Base-by-base conservation (phyloP, 23 tunicate genomes). In the Ascidia mentula region DNA sequence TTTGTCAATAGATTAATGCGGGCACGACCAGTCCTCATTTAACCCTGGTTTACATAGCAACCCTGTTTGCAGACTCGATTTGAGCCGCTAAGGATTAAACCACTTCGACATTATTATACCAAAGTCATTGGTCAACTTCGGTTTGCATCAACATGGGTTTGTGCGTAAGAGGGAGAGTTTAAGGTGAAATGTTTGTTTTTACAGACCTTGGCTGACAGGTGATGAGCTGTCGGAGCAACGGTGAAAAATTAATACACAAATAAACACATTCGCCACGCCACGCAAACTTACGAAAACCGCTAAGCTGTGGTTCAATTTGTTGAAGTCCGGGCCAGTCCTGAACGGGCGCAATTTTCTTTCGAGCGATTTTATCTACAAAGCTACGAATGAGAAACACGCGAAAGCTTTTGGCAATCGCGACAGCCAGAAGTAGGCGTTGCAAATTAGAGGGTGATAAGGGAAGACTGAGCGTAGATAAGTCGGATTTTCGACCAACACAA, bases 401-500 rank as follows among this genome's bases (percentile, higher is more conserved):
- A 53, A 53, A 53, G 65, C 65, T 53, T 53, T 53, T 53, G 65
- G 28, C 65, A 20, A 53, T 9, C 65, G 13, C 28, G 65, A 53
- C 65, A 53, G 24, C 28, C 24, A 3, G 13, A 20, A 53, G 28
- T 6, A 53, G 22, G 28, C 65, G 1, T 53, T 53, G 65, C 65
- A 53, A 53, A 53, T 53, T 53, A 53, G 65, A 53, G 65, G 46
- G 1, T 17, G 78, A 72, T 72, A 72, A 72, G 38, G 38, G 37
- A 38, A 9, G 37, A 33, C 34, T 30, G 36, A 15, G 37, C 36
- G 8, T 33, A 34, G 76, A 74, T 74, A 74, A 74, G 78, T 36
- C 78, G 78, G 78, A 74, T 74, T 74, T 74, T 7, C 33, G 38
- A 37, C 78, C 78, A 74, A 74, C 78, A 74, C 38, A 74, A 74